Conservation (phyloP, 2,797 vertebrate species). For the Fistularia tabacaria region DNA sequence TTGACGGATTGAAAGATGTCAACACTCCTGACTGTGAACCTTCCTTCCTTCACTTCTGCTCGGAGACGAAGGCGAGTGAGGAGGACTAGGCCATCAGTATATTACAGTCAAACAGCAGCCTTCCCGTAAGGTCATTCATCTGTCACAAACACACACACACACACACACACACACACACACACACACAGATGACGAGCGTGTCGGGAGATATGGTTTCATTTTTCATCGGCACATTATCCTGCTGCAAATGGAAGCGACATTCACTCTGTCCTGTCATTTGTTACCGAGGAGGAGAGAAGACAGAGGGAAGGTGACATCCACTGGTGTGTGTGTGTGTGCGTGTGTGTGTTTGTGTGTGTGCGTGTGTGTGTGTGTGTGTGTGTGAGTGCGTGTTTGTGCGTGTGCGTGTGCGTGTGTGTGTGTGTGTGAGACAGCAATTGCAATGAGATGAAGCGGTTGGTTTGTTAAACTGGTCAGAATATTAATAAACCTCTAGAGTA, state of each 20-base stretch:
- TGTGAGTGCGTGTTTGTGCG: not conserved
- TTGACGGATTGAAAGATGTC: too few species aligned
- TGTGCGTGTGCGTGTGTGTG: not conserved
- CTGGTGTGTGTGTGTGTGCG: not conserved
- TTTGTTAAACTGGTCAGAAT: conserved; percentile 46
- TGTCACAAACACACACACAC: conserved; percentile 11
- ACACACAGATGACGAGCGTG: conserved; percentile 64
- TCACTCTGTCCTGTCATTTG: conserved; percentile 58
- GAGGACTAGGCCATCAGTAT: too few species aligned
- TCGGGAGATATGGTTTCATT: conserved; percentile 67
- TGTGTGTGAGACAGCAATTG: conserved; percentile 46
- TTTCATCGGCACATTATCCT: conserved; percentile 69
- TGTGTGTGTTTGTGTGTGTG: conserved; percentile 15
- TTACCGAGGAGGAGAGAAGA: conserved; percentile 28
- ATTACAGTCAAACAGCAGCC: conserved; percentile 41
- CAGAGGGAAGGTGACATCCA: not conserved
- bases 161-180: conserved; percentile 5
- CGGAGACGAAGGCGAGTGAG: too few species aligned
- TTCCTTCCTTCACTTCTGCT: too few species aligned
- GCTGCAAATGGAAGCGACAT: conserved; percentile 66
- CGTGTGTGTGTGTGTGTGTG: conserved; percentile 24
- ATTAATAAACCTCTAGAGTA: conserved; percentile 55
- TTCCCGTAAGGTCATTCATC: conserved; percentile 44
- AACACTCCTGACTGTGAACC: too few species aligned
- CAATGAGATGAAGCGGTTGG: conserved; percentile 33